Evolutionary conservation across 1,140 invertebrate genomes (phyloP).

Genomic region (Caenorhabditis latens): DNA sequence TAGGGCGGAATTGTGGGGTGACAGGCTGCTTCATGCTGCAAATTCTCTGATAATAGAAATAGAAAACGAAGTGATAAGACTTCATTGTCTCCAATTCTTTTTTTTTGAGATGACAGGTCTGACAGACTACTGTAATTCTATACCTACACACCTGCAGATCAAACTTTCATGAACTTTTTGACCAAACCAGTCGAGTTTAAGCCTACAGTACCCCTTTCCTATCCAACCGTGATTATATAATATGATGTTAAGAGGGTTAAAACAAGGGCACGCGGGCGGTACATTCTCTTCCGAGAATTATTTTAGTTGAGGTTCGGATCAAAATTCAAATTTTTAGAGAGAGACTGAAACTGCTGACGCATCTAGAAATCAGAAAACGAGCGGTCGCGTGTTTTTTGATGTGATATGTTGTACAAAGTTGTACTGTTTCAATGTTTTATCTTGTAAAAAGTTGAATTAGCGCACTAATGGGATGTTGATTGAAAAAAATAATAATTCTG

Average conservation of each 20-base stretch:
- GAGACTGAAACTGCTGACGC: background rate
- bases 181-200: background rate
- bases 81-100: background rate
- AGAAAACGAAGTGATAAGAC: background rate
- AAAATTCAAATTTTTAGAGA: background rate
- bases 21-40: background rate
- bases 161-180: background rate
- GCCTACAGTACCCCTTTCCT: background rate
- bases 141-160: background rate
- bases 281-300: background rate
- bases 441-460: too few relatives aligned
- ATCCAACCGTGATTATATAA: background rate
- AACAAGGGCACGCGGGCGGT: background rate
- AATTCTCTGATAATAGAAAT: background rate
- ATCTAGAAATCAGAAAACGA: too few relatives aligned
- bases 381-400: too few relatives aligned
- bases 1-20: background rate
- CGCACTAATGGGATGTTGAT: too few relatives aligned
- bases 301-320: background rate
- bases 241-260: conserved; percentile 8
- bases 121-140: background rate
- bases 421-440: too few relatives aligned
- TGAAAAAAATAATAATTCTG: too few relatives aligned
- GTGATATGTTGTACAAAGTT: too few relatives aligned
- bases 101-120: background rate